phyloP scores from a whole-genome alignment of 1,140 invertebrate species.

The Hycleus phaleratus region DNA sequence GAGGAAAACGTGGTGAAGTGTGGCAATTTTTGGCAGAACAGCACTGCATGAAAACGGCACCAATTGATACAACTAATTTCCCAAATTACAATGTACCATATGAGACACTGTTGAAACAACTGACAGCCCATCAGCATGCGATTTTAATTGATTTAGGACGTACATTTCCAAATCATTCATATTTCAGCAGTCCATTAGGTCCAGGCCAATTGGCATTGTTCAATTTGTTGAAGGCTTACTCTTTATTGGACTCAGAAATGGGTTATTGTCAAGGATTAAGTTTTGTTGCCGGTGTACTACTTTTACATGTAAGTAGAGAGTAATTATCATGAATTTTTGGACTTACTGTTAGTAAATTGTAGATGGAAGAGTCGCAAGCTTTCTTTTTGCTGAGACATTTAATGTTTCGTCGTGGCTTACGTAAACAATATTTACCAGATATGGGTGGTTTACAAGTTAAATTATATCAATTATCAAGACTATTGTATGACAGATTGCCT shows the following conservation, averaged over 20 bases:
- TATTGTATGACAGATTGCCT: conserved; percentile 80
- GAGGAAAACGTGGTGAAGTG: conserved; percentile 77
- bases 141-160: conserved; percentile 88
- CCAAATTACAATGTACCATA: conserved; percentile 74
- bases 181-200: conserved; percentile 79
- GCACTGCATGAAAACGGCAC: conserved; percentile 60
- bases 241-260: conserved; percentile 85
- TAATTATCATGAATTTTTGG: not conserved
- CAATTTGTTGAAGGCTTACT: conserved; percentile 93
- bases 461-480: conserved; percentile 88
- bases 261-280: conserved; percentile 94
- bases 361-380: conserved; percentile 86
- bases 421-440: conserved; percentile 85
- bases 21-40: conserved; percentile 87
- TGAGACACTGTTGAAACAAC: conserved; percentile 69
- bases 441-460: conserved; percentile 88
- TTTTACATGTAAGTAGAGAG: conserved; percentile 74
- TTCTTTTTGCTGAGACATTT: conserved; percentile 82
- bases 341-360: conserved; percentile 26
- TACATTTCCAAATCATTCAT: conserved; percentile 90
- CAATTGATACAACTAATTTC: conserved; percentile 58
- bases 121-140: conserved; percentile 91
- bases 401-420: conserved; percentile 80
- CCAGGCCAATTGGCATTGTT: conserved; percentile 88
- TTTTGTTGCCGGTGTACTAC: conserved; percentile 87